These are phyloP conservation scores for Chrysolina americana DNA, from an alignment of 2,888 invertebrate species.

Conservation along the genomic window DNA sequence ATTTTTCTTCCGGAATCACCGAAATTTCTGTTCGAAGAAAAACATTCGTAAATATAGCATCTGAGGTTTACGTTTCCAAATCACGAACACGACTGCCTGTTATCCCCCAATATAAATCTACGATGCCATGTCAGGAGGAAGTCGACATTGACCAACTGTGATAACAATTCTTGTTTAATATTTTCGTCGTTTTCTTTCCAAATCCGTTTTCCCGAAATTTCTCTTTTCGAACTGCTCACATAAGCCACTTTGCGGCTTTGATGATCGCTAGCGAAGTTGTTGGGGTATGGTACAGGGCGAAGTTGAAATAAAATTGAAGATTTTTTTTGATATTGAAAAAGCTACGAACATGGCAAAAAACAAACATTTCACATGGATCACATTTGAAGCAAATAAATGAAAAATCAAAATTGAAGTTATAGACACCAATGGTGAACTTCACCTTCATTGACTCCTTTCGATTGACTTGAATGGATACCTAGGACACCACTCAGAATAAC, in stretches of 20 bases:
- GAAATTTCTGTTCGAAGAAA: constrained; percentile 3
- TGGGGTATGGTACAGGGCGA: background rate
- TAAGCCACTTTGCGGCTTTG: background rate
- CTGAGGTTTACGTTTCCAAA: constrained; percentile 57
- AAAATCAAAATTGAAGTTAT: too few relatives aligned
- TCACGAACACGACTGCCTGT: constrained; percentile 62
- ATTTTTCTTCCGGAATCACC: background rate
- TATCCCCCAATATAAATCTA: constrained; percentile 63
- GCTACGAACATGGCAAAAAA: too few relatives aligned
- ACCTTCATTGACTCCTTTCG: too few relatives aligned
- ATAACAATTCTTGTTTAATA: constrained; percentile 63
- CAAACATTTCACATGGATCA: too few relatives aligned
- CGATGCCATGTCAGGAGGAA: constrained; percentile 60
- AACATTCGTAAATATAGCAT: constrained; percentile 42
- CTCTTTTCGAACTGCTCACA: constrained; percentile 13
- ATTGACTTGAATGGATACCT: too few relatives aligned
- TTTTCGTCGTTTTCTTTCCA: constrained; percentile 54
- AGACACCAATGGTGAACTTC: too few relatives aligned
- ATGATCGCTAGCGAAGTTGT: background rate
- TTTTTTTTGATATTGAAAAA: too few relatives aligned
- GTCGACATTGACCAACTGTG: constrained; percentile 58
- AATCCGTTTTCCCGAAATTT: constrained; percentile 33
- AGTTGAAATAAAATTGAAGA: too few relatives aligned
- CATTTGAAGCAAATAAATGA: too few relatives aligned
- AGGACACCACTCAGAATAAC: too few relatives aligned